phyloP scores from a whole-genome alignment of 1,140 invertebrate species.

The Apis mellifera region DNA sequence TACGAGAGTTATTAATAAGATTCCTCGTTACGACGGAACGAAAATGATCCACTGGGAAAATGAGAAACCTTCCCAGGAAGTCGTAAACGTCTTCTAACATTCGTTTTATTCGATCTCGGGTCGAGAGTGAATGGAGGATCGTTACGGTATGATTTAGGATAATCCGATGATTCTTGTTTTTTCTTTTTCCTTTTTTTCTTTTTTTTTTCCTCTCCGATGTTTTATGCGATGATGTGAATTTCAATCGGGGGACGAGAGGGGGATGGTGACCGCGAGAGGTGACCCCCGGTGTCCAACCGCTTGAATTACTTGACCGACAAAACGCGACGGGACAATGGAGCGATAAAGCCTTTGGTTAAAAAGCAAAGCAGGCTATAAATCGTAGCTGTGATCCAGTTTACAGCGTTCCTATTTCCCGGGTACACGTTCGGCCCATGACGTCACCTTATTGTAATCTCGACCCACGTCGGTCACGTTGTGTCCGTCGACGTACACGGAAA shows the following conservation, averaged over 20 bases:
- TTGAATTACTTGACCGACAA: slow-evolving; percentile 61
- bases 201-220: background rate
- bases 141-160: background rate
- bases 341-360: slow-evolving; percentile 67
- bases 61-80: background rate
- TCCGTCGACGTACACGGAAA: slow-evolving; percentile 15
- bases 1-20: too few relatives aligned
- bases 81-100: too few relatives aligned
- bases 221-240: slow-evolving; percentile 35
- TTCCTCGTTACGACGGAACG: too few relatives aligned
- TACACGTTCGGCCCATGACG: slow-evolving; percentile 39
- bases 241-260: slow-evolving; percentile 4
- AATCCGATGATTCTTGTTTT: background rate
- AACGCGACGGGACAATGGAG: slow-evolving; percentile 64
- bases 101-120: background rate
- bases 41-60: background rate
- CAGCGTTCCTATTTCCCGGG: slow-evolving; percentile 46
- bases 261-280: slow-evolving; percentile 28
- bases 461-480: slow-evolving; percentile 50
- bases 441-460: slow-evolving; percentile 57
- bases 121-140: background rate
- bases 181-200: background rate
- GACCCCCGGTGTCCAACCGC: slow-evolving; percentile 37
- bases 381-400: slow-evolving; percentile 63
- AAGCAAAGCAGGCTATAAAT: slow-evolving; percentile 57